A percentile compares a stretch with the other conserved stretches of the same genome.
phyloP scores from a whole-genome alignment of 2,888 invertebrate genomes.

The Cheilosia grossa region DNA sequence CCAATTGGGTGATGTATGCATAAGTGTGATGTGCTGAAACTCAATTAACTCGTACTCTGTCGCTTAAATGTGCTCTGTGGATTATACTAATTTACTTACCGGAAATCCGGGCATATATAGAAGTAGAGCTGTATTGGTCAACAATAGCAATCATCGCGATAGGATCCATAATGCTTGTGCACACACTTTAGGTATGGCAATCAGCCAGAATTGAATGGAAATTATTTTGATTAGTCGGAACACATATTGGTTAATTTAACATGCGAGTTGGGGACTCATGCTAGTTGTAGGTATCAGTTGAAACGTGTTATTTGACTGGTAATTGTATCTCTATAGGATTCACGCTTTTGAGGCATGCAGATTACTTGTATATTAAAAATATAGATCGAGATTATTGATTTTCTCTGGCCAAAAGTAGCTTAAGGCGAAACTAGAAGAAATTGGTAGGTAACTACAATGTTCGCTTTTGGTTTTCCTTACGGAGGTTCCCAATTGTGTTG shows the following conservation, averaged over 20 bases:
- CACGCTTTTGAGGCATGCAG: no score
- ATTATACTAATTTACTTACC: constrained; percentile 57
- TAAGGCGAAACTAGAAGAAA: no score
- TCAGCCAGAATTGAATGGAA: constrained; percentile 28
- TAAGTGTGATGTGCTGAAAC: constrained; percentile 4
- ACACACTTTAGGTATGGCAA: constrained; percentile 7
- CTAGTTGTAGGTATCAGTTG: neutral
- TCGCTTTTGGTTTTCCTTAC: no score
- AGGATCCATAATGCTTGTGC: constrained; percentile 23
- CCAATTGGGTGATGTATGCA: no score
- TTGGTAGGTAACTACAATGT: no score
- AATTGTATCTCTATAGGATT: no score
- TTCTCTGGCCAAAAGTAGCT: no score
- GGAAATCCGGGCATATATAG: constrained; percentile 44
- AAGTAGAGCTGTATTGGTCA: constrained; percentile 9
- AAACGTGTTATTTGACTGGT: neutral
- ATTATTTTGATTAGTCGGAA: constrained; percentile 37
- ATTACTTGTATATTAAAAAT: no score
- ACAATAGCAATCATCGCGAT: constrained; percentile 38
- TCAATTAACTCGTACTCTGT: constrained; percentile 8
- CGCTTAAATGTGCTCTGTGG: constrained; percentile 5
- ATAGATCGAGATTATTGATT: no score
- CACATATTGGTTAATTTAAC: constrained; percentile 33
- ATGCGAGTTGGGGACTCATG: constrained; percentile 13
- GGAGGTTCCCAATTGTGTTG: no score